A percentile compares a stretch with the other conserved stretches of the same genome.
Evolutionary conservation across 2,113 vertebrate genomes (phyloP).

Genomic region (Rostratula benghalensis): DNA sequence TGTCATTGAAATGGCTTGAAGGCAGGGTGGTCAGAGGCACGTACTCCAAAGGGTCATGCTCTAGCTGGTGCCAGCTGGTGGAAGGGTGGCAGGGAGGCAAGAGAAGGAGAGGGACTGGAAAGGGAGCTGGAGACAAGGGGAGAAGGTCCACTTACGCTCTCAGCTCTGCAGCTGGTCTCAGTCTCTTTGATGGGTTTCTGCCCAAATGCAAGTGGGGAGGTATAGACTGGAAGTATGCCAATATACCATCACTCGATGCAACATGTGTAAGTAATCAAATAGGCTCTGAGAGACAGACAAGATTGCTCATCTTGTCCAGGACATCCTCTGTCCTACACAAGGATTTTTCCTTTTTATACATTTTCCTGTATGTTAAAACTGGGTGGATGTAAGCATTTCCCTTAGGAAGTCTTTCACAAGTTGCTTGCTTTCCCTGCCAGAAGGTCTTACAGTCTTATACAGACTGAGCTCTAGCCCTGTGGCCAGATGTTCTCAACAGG

Average conservation of each 20-base stretch:
- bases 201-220: background rate
- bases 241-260: accelerated
- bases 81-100: background rate
- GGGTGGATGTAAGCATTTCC: slow-evolving; percentile 12
- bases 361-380: slow-evolving; percentile 3
- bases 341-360: background rate
- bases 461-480: background rate
- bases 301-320: background rate
- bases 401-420: slow-evolving; percentile 40
- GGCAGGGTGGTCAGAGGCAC: slow-evolving; percentile 21
- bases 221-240: background rate
- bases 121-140: background rate
- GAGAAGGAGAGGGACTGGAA: background rate
- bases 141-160: background rate
- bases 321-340: background rate
- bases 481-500: background rate
- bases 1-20: background rate
- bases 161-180: background rate
- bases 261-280: background rate
- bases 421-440: background rate
- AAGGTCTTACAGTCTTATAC: background rate
- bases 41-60: slow-evolving; percentile 2
- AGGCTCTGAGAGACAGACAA: background rate
- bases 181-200: background rate
- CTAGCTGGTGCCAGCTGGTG: background rate